Evolutionary conservation across 2,888 invertebrate genomes (phyloP), one percentile per base, ranked within the genome.

Genomic region (Trachelus tabidus): DNA sequence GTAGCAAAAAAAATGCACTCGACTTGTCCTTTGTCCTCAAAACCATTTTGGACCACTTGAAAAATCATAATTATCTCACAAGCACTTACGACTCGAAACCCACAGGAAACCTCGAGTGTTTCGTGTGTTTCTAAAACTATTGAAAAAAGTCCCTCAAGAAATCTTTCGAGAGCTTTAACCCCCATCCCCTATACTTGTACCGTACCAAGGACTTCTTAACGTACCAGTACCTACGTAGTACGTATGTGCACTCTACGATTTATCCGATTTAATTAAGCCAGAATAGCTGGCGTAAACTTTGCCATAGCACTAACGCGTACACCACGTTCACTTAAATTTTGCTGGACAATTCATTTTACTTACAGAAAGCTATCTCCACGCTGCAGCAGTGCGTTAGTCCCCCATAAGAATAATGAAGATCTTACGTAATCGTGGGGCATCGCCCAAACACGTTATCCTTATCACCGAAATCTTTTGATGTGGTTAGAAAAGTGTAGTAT

Each of bases 231-330:
- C 56, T 12, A 56, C 23, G 56, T 56, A 56, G 9, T 9, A 56
- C 23, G 9, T 56, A 56, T 23, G 23, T 56, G 23, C 56, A 15
- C 15, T 40, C 12, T 71, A 12, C 71, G 71, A 71, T 71, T 31
- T 71, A 71, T 71, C 33, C 34, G 23, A 71, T 71, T 71, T 71
- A 71, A 71, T 71, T 71, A 71, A 71, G 71, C 71, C 71, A 34
- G 71, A 71, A 56, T 56, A 56, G 56, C 56, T 23, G 56, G 56
- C 23, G 9, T 56, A 56, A 56, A 56, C 56, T 56, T 56, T 15
- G 56, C 23, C 56, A 9, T 23, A 9, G 56, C 56, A 23, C 56
- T 56, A 23, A 56, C 56, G 56, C 9, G 31, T 33, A 34, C 31
- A 71, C 31, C 71, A 1, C 33, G 31, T 71, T 31, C 12, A 34